Conservation (phyloP, 2,888 invertebrate genomes). For the Troglohyphantes excavatus region DNA sequence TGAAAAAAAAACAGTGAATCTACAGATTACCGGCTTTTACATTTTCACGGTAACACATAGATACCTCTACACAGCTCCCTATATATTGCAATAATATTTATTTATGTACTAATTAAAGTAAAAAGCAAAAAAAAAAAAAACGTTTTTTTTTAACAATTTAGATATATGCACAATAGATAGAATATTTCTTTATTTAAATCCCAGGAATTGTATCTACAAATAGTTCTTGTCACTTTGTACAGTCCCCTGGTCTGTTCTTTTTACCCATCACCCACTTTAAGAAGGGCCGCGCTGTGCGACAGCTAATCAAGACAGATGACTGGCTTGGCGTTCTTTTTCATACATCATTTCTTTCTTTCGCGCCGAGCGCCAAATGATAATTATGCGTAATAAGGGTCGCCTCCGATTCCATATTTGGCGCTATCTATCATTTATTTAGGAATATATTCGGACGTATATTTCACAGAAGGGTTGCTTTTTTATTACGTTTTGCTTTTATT, state of each 20-base stretch:
- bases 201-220: conserved; percentile 1
- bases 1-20: no score
- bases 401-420: conserved; percentile 73
- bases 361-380: conserved; percentile 69
- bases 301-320: conserved; percentile 78
- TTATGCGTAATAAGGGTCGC: conserved; percentile 74
- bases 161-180: no score
- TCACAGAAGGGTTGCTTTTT: conserved; percentile 16
- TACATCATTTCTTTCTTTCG: conserved; percentile 55
- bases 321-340: conserved; percentile 71
- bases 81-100: no score
- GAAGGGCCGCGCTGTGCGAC: conserved; percentile 58
- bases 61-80: no score
- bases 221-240: conserved; percentile 12
- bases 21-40: no score
- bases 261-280: conserved; percentile 40
- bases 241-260: conserved; percentile 7
- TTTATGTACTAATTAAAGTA: no score
- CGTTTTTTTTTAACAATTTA: no score
- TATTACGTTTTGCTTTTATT: conserved; percentile 6
- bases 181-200: no score
- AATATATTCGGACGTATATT: conserved; percentile 57
- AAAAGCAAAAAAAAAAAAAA: no score
- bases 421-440: conserved; percentile 74
- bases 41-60: no score